Percentiles rank a stretch among this genome's conserved stretches.
Evolutionary conservation across 2,888 invertebrate genomes (phyloP).

Genomic region (Congeria kusceri): DNA sequence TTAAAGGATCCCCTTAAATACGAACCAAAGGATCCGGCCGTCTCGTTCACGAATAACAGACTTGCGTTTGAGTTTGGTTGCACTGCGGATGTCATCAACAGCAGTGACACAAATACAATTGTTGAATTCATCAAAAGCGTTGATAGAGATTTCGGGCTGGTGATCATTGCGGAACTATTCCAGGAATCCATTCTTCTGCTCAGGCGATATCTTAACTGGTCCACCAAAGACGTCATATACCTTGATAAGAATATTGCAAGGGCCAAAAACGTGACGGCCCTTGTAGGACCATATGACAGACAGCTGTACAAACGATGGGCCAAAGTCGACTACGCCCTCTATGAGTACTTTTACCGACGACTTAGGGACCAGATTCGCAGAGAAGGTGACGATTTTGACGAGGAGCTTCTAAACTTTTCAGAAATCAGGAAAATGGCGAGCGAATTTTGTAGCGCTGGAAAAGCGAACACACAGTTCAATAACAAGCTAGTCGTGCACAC

Average conservation of each 20-base stretch:
- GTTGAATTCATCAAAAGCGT: conserved; percentile 43
- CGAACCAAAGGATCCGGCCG: conserved; percentile 46
- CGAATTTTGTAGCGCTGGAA: conserved; percentile 52
- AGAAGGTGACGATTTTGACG: conserved; percentile 63
- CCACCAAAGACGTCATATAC: conserved; percentile 61
- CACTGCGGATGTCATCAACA: conserved; percentile 46
- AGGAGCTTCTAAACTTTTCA: conserved; percentile 61
- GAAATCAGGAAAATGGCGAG: conserved; percentile 53
- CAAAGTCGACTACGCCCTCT: conserved; percentile 61
- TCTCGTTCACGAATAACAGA: conserved; percentile 61
- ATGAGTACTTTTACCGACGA: conserved; percentile 54
- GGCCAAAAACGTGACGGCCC: conserved; percentile 48
- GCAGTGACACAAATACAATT: conserved; percentile 25
- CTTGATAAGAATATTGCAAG: conserved; percentile 53
- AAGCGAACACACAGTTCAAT: conserved; percentile 18
- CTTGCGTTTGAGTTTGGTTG: conserved; percentile 64
- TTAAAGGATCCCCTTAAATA: conserved; percentile 59
- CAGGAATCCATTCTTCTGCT: conserved; percentile 65
- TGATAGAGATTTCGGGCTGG: conserved; percentile 58
- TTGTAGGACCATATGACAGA: conserved; percentile 58
- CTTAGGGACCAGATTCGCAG: conserved; percentile 52
- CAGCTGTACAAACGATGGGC: conserved; percentile 59
- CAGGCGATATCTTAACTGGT: conserved; percentile 58
- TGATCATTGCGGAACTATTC: conserved; percentile 64
- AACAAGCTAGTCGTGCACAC: conserved; percentile 38